These are phyloP conservation scores for Rallus crepitans DNA, from an alignment of 2,797 vertebrate species.

Conservation along the genomic window DNA sequence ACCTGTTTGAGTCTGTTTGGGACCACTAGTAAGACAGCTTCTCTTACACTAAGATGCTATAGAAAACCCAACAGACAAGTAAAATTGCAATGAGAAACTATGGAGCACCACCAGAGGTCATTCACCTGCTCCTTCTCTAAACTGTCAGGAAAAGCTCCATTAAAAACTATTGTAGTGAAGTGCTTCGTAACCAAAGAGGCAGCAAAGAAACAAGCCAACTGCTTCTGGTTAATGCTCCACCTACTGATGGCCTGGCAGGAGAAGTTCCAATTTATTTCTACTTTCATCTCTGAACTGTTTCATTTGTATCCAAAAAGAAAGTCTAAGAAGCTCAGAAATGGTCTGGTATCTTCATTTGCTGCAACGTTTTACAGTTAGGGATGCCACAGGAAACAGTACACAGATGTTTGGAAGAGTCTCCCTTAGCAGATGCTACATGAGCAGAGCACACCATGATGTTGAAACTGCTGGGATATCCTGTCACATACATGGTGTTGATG, in stretches of 20 bases:
- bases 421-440: not conserved
- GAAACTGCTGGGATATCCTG: not conserved
- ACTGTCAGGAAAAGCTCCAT: not conserved
- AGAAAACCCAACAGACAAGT: not conserved
- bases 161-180: not conserved
- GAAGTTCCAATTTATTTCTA: not conserved
- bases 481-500: rapidly evolving
- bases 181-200: not conserved
- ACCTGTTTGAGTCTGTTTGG: not conserved
- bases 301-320: not conserved
- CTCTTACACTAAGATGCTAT: not conserved
- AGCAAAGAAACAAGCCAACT: not conserved
- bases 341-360: not conserved
- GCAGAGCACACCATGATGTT: not conserved
- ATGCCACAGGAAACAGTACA: not conserved
- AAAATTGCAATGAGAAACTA: not conserved
- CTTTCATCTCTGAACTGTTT: not conserved
- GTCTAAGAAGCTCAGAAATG: not conserved
- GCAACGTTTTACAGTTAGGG: not conserved
- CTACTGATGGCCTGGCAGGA: not conserved
- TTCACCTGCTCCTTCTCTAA: not conserved
- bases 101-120: not conserved
- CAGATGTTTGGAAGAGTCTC: not conserved
- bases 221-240: not conserved
- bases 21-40: not conserved